Base-by-base conservation (phyloP, 1,140 invertebrate species). In the Cydia splendana region DNA sequence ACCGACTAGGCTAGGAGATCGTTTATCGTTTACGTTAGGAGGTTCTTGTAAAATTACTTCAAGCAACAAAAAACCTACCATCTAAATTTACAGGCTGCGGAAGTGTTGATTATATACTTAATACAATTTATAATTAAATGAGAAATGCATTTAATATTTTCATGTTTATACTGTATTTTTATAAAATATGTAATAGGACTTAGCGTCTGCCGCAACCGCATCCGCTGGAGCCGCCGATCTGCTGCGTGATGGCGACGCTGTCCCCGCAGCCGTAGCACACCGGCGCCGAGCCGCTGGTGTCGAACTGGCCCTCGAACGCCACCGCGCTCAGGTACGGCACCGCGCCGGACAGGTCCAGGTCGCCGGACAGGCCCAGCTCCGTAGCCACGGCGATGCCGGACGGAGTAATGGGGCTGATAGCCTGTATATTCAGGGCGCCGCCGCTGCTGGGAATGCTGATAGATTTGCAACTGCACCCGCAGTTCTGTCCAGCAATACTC, bases 351-450 rank as follows among this genome's bases (percentile, higher is more conserved):
- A 87, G 81, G 4, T 78, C 65, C 0, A 87, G 28, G 3, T 82
- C 78, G 3, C 85, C 85, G 76, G 85, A 83, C 45, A 84, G 78
- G 0, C 77, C 77, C 18, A 82, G 81, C 0, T 84, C 81, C 1
- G 85, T 83, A 4, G 78, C 51, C 1, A 86, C 77, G 12, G 78
- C 75, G 0, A 85, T 45, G 15, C 84, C 85, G 62, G 51, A 77
- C 9, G 82, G 82, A 4, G 76, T 38, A 3, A 83, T 62, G 13
- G 82, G 77, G 4, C 80, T 80, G n/a, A 65, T 67, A 38, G 77
- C 82, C 0, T 77, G 71, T 10, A 82, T 75, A 12, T 77, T 28
- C 42, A 82, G 48, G 15, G 13, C 42, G 12, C 42, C 13, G 5
- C 48, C 48, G 48, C 48, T 53, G 48, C 48, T n/a, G 12, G 48